Evolutionary conservation across 2,797 vertebrate species (phyloP).

Genomic region (Hypotaenidia okinawae): DNA sequence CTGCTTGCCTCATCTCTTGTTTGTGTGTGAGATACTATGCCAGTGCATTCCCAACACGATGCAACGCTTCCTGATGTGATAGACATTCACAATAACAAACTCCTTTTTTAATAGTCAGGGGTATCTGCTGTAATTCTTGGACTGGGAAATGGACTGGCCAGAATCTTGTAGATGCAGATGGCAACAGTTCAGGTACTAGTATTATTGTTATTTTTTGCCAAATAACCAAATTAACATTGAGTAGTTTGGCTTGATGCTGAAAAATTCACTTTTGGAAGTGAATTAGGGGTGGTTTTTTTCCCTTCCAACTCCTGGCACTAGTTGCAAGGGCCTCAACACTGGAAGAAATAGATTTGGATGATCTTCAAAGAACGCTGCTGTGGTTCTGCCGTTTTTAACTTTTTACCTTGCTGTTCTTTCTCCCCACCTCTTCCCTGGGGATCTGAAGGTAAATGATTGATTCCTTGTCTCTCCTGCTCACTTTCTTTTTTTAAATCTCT

Average conservation of each 20-base stretch:
- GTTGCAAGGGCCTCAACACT: conserved; percentile 59
- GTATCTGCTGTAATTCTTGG: conserved; percentile 64
- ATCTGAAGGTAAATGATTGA: conserved; percentile 64
- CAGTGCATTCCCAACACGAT: background rate
- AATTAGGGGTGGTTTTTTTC: background rate
- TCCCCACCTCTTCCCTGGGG: conserved; percentile 63
- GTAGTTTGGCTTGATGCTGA: conserved; percentile 62
- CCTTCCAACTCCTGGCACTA: conserved; percentile 53
- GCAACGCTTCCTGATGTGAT: background rate
- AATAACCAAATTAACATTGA: conserved; percentile 68
- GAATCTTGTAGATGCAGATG: conserved; percentile 48
- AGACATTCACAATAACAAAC: conserved; percentile 34
- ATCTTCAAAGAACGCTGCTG: conserved; percentile 63
- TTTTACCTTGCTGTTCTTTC: conserved; percentile 72
- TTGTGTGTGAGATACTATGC: conserved; percentile 1
- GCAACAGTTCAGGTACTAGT: conserved; percentile 59
- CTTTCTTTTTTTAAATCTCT: conserved; percentile 55
- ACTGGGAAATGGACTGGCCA: conserved; percentile 6
- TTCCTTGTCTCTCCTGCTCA: conserved; percentile 29
- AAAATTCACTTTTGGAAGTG: conserved; percentile 66
- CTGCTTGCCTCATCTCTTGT: conserved; percentile 42
- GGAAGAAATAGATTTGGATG: conserved; percentile 69
- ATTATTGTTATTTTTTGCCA: conserved; percentile 65
- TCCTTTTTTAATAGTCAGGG: background rate
- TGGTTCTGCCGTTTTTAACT: conserved; percentile 67